phyloP scores from a whole-genome alignment of 2,797 vertebrate genomes.

The Loris lydekkerianus region DNA sequence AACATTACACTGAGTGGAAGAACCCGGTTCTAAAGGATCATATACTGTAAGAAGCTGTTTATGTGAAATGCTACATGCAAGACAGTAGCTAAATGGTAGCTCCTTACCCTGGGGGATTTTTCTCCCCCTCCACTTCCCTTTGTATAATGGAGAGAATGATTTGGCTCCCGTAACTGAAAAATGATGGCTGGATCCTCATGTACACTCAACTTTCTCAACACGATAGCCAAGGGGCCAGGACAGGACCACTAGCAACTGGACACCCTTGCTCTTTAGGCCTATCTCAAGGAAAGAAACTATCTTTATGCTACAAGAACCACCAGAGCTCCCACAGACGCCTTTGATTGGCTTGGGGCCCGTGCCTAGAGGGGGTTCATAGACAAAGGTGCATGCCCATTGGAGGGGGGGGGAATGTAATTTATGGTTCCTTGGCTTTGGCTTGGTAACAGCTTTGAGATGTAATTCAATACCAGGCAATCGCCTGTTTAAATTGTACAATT shows the following conservation, averaged over 20 bases:
- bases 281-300: background rate
- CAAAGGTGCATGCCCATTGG: background rate
- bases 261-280: background rate
- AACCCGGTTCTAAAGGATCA: background rate
- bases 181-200: background rate
- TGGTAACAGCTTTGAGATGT: background rate
- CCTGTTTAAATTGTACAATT: background rate
- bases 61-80: background rate
- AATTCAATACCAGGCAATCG: background rate
- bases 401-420: background rate
- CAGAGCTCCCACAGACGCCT: background rate
- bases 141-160: background rate
- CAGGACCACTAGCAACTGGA: background rate
- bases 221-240: background rate
- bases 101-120: too few species aligned
- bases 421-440: background rate
- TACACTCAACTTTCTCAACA: background rate
- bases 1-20: background rate
- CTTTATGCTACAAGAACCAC: background rate
- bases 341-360: background rate
- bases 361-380: background rate
- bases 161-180: too few species aligned
- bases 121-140: fast-evolving
- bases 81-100: background rate
- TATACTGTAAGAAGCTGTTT: background rate